Evolutionary conservation across 2,888 invertebrate species (phyloP).

Genomic region (Cheilosia pagana): DNA sequence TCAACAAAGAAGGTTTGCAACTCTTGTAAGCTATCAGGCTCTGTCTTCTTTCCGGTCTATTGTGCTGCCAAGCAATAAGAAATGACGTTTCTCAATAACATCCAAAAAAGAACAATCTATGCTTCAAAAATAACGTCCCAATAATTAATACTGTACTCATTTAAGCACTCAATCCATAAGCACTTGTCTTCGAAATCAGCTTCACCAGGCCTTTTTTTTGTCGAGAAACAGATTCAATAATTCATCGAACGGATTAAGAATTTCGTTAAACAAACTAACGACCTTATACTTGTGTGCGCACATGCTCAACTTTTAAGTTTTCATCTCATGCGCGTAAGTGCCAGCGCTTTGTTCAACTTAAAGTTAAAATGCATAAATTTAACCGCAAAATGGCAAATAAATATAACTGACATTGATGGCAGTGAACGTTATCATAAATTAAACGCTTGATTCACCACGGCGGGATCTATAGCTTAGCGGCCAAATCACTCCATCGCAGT

Average conservation of each 20-base stretch:
- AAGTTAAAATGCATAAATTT: constrained; percentile 15
- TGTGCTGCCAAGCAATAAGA: too few relatives aligned
- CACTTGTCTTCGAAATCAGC: background rate
- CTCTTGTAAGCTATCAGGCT: too few relatives aligned
- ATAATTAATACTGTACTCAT: too few relatives aligned
- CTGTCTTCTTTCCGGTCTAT: too few relatives aligned
- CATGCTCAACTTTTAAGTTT: background rate
- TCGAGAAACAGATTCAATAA: constrained; percentile 30
- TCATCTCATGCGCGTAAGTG: background rate
- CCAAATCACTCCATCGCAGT: constrained; percentile 25
- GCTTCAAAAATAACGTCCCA: too few relatives aligned
- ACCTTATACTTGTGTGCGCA: background rate
- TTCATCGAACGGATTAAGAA: constrained; percentile 14
- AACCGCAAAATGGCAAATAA: constrained; percentile 26
- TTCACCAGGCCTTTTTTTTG: constrained; percentile 22
- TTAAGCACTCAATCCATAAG: background rate
- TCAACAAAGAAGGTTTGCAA: too few relatives aligned
- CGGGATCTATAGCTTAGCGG: constrained; percentile 26
- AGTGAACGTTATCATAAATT: constrained; percentile 3
- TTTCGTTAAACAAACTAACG: background rate
- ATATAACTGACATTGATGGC: background rate
- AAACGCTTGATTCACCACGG: constrained; percentile 12
- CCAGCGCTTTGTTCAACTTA: background rate
- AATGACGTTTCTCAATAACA: too few relatives aligned
- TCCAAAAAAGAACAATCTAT: too few relatives aligned